Base-by-base conservation (phyloP, 2,113 vertebrate species). In the Tonatia bakeri region DNA sequence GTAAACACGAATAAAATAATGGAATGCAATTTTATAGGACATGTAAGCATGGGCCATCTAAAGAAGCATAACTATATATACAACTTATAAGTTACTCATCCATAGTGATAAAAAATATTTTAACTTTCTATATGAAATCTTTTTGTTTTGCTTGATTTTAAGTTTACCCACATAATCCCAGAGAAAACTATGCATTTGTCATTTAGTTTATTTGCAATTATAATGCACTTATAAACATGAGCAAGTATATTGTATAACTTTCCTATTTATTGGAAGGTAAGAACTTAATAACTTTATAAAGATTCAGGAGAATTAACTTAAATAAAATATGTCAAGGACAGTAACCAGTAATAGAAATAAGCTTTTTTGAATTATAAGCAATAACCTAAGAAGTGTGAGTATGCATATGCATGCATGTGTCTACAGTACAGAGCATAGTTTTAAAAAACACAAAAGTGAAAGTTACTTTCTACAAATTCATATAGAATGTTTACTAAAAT, bases 261-360 rank as follows among this genome's bases (percentile, higher is more conserved):
- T 45, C 1, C 28, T 79, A 0, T 73, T 92, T 97, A 93, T 73
- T 70, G 26, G 7, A 87, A 22, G 16, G 19, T 82, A 82, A 54
- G 88, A 94, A 95, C 72, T 31, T 96, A 95, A 94, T 6, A 83
- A 9, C 6, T 83, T 65, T 75, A 20, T 43, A 75, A 87, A 79
- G 43, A 43, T 77, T 11, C 11, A 82, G 36, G 75, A 80, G 33
- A 3, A 82, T 70, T 8, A 38, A 93, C 79, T 43, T 79, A 47
- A 67, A 93, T 82, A 88, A 82, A 96, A 96, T 83, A 24, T 2
- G 28, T 89, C 40, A 76, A 64, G 84, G 85, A 59, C 76, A 93
- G n/a, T 89, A 87, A 8, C 22, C 5, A 67, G 88, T 54, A 33
- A 97, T 88, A 93, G 64, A 70, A 79, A 56, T 90, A 95, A 85